Evolutionary conservation across 1,140 invertebrate species (phyloP).

Genomic region (Drosophila tsacasi): DNA sequence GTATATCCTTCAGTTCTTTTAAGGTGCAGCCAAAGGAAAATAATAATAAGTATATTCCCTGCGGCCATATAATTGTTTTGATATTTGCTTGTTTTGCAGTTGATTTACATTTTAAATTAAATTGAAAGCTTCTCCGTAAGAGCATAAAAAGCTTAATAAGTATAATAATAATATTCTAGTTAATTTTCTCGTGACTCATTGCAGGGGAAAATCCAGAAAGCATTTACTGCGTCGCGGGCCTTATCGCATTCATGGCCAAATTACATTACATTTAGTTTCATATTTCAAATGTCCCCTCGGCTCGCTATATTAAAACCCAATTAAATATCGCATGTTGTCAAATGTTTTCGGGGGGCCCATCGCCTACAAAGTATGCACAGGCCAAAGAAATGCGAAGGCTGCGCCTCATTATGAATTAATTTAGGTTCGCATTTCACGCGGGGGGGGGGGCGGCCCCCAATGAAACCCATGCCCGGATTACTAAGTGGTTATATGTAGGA

Average conservation of each 20-base stretch:
- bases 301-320: conserved; percentile 67
- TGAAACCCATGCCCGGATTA: conserved; percentile 13
- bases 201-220: conserved; percentile 28
- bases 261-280: conserved; percentile 52
- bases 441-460: neutral
- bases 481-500: conserved; percentile 71
- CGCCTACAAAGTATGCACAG: conserved; percentile 35
- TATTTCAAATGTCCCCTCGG: conserved; percentile 31
- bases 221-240: conserved; percentile 19
- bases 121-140: conserved; percentile 15
- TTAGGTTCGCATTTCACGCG: conserved; percentile 65
- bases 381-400: conserved; percentile 23
- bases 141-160: conserved; percentile 9
- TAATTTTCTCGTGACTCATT: conserved; percentile 26
- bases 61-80: conserved; percentile 13
- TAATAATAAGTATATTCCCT: conserved; percentile 7
- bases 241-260: conserved; percentile 54
- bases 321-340: conserved; percentile 77
- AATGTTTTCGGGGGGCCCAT: conserved; percentile 38
- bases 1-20: neutral
- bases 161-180: conserved; percentile 10
- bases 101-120: conserved; percentile 45
- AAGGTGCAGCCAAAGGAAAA: conserved; percentile 15
- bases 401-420: conserved; percentile 76
- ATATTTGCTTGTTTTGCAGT: conserved; percentile 23